Conservation (phyloP, 2,888 invertebrate species). For the Trachelus troglodyta region DNA sequence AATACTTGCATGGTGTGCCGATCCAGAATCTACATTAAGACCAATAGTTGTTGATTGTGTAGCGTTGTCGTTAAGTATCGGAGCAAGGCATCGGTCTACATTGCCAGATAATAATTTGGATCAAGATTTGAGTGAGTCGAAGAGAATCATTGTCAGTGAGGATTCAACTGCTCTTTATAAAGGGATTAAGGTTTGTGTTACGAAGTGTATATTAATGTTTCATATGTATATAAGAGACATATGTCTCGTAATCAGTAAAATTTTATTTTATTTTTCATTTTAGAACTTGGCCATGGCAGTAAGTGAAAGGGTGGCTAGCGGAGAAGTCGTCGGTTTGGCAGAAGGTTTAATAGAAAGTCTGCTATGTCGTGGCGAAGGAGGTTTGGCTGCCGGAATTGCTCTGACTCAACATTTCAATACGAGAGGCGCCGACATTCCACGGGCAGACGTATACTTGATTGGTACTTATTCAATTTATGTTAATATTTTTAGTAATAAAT, state of each 20-base stretch:
- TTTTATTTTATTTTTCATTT: constrained; percentile 11
- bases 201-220: not conserved
- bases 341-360: constrained; percentile 57
- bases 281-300: constrained; percentile 47
- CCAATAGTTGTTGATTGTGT: constrained; percentile 54
- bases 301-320: constrained; percentile 49
- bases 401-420: constrained; percentile 51
- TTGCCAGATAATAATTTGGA: constrained; percentile 48
- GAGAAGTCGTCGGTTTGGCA: constrained; percentile 52
- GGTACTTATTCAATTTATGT: constrained; percentile 35
- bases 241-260: not conserved
- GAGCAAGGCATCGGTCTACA: constrained; percentile 50
- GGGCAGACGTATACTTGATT: constrained; percentile 49
- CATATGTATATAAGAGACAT: not conserved
- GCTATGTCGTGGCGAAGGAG: constrained; percentile 48
- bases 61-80: constrained; percentile 50
- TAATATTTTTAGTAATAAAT: constrained; percentile 5
- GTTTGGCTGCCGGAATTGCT: constrained; percentile 52
- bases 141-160: constrained; percentile 46
- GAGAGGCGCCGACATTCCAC: constrained; percentile 54
- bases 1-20: constrained; percentile 55
- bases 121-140: constrained; percentile 50
- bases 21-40: constrained; percentile 47
- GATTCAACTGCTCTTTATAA: constrained; percentile 45
- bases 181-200: constrained; percentile 43